Evolutionary conservation across 2,888 invertebrate species (phyloP).

Genomic region (Noctuana brunneofusca): DNA sequence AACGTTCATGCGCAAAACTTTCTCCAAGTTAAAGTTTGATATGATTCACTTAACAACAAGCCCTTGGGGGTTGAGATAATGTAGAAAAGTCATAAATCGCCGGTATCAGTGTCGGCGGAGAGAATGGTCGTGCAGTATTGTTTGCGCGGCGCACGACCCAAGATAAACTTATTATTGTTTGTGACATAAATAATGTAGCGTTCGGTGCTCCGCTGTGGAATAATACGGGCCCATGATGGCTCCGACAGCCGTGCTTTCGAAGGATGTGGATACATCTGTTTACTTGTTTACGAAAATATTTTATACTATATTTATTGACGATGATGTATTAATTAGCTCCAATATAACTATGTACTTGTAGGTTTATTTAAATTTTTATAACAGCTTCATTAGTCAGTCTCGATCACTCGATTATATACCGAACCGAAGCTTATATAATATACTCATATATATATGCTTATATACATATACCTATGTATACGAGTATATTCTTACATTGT

Average conservation of each 20-base stretch:
- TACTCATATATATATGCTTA: too few relatives aligned
- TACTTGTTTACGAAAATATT: background rate
- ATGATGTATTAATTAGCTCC: too few relatives aligned
- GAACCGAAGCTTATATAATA: too few relatives aligned
- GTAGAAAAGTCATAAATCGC: conserved; percentile 55
- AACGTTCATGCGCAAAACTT: background rate
- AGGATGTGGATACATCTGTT: conserved; percentile 14
- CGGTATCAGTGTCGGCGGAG: conserved; percentile 56
- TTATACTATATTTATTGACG: too few relatives aligned
- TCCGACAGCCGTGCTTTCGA: conserved; percentile 6
- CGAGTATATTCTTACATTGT: too few relatives aligned
- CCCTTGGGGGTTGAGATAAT: conserved; percentile 55
- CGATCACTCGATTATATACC: too few relatives aligned
- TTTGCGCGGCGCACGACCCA: conserved; percentile 68
- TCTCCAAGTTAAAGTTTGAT: background rate
- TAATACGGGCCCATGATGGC: conserved; percentile 61
- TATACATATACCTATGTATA: too few relatives aligned
- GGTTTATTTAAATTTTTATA: too few relatives aligned
- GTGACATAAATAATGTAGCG: conserved; percentile 70
- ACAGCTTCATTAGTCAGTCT: too few relatives aligned
- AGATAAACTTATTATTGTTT: conserved; percentile 79
- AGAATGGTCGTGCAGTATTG: conserved; percentile 53
- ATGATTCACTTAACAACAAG: conserved; percentile 43
- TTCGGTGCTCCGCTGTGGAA: conserved; percentile 57
- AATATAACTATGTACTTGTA: too few relatives aligned